phyloP scores from a whole-genome alignment of 2,888 invertebrate genomes.

The Pheosia tremula region DNA sequence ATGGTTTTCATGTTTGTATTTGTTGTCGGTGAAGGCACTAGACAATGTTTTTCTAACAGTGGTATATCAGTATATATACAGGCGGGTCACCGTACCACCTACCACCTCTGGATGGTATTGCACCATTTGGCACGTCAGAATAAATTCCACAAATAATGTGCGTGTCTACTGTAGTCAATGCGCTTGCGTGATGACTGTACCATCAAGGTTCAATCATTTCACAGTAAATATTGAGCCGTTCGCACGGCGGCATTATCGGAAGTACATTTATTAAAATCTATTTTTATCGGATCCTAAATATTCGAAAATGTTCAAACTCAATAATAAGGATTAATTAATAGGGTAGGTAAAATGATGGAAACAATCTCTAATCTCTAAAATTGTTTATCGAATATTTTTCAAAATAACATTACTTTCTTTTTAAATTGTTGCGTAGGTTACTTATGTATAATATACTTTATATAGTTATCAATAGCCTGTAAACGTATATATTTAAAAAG shows the following conservation, averaged over 20 bases:
- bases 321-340: too few species aligned
- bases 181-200: slow-evolving; percentile 57
- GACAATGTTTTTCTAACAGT: slow-evolving; percentile 76
- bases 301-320: too few species aligned
- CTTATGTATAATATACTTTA: too few species aligned
- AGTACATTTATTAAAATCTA: slow-evolving; percentile 4
- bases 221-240: slow-evolving; percentile 26
- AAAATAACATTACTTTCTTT: too few species aligned
- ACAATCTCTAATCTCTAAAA: too few species aligned
- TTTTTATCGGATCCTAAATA: background rate
- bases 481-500: too few species aligned
- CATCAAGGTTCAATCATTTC: slow-evolving; percentile 37
- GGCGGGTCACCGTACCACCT: slow-evolving; percentile 65
- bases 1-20: slow-evolving; percentile 78
- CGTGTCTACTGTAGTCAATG: slow-evolving; percentile 55
- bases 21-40: slow-evolving; percentile 72
- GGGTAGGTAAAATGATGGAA: too few species aligned
- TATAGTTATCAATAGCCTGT: too few species aligned
- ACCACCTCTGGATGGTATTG: slow-evolving; percentile 75
- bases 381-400: too few species aligned
- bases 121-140: slow-evolving; percentile 72
- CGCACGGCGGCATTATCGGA: slow-evolving; percentile 11
- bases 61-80: slow-evolving; percentile 76
- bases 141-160: slow-evolving; percentile 72
- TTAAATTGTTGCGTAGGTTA: too few species aligned